Evolutionary conservation across 2,888 invertebrate genomes (phyloP), one percentile per base, ranked within the genome.

Genomic region (Sympetrum striolatum): DNA sequence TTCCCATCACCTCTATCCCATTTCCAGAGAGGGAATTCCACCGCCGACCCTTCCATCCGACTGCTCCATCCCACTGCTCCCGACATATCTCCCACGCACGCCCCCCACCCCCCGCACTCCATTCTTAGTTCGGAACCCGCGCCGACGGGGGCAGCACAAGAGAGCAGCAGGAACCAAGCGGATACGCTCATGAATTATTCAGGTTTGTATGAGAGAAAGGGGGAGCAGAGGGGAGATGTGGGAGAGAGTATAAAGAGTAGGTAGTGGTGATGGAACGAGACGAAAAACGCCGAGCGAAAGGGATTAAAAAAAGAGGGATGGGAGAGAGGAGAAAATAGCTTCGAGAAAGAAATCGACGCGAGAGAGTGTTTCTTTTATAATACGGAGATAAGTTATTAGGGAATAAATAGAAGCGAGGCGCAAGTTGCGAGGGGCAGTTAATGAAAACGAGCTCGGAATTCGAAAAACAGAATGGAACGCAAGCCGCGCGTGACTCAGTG

Each of bases 71-170:
- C 37, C 39, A 44, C 81, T 35, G 18, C 37, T 44, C 39, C 81
- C 48, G 31, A 31, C 81, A 25, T 31, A 44, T 25, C 44, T 81
- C 39, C 44, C 81, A 81, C 81, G 81, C 81, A 81, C 81, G n/a
- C 60, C 86, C 60, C 86, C 37, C 82, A 25, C 37, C 82, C 53
- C 10, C 82, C 82, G 60, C 86, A 86, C 86, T 86, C 86, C 86
- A 86, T 86, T 86, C 86, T 86, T 86, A 86, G 86, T 86, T 86
- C 86, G 86, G 86, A 60, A 60, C 86, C 82, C 86, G 37, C 86
- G 86, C 86, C 37, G 60, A 86, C 86, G 86, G 86, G 86, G 86
- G 86, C 86, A 86, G 86, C 86, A 86, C 86, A 86, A 64, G 86
- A 86, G 86, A 86, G 86, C 86, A 64, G 86, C 86, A 37, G 86